Evolutionary conservation across 2,113 vertebrate species (phyloP).

Genomic region (Cyprinodon brontotheroides): DNA sequence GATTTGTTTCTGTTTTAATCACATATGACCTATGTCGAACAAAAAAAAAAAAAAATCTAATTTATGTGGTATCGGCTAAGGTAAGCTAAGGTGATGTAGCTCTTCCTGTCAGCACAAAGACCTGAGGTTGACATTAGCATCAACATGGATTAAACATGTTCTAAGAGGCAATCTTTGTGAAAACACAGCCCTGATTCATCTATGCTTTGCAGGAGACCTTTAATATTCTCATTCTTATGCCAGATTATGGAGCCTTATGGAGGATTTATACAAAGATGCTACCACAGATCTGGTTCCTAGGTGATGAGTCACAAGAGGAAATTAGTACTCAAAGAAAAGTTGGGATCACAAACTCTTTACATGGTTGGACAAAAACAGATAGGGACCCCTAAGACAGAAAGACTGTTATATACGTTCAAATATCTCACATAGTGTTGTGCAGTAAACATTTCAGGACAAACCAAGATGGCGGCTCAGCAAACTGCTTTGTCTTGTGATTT

Average conservation of each 20-base stretch:
- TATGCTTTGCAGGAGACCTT: slow-evolving; percentile 32
- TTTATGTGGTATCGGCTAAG: slow-evolving; percentile 1
- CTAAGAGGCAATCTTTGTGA: slow-evolving; percentile 35
- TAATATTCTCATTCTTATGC: slow-evolving; percentile 48
- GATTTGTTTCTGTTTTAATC: neutral
- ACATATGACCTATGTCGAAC: neutral
- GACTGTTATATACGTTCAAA: neutral
- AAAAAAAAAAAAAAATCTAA: neutral
- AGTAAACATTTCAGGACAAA: too few species aligned
- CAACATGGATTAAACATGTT: slow-evolving; percentile 44
- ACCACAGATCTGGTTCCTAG: slow-evolving; percentile 4
- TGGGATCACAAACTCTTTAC: neutral
- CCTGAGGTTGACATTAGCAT: slow-evolving; percentile 28
- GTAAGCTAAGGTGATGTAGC: neutral
- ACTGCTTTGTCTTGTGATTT: too few species aligned
- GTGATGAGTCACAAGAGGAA: neutral
- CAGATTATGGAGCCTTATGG: slow-evolving; percentile 38
- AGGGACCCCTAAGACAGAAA: neutral
- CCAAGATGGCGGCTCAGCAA: too few species aligned
- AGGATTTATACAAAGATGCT: slow-evolving; percentile 37
- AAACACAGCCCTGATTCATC: slow-evolving; percentile 47
- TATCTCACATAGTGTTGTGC: too few species aligned
- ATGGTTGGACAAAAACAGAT: neutral
- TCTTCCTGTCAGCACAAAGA: slow-evolving; percentile 33
- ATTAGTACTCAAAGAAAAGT: neutral